Evolutionary conservation across 2,888 invertebrate genomes (phyloP), one percentile per base, ranked within the genome.

Genomic region (Hoplodrina blanda): DNA sequence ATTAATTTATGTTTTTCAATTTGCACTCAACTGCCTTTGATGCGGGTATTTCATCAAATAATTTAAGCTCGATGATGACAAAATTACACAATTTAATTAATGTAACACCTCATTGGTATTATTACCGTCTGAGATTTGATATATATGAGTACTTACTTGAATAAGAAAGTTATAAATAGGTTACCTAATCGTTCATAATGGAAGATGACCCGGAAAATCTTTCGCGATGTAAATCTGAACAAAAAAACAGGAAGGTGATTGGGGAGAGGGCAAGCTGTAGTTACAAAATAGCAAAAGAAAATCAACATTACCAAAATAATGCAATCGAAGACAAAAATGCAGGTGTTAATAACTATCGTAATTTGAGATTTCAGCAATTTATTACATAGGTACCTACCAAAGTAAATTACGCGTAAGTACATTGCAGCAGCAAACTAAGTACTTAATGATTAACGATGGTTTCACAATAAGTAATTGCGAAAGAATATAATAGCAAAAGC

Each of bases 1-100:
- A 70, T 71, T 78, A 70, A 83, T 78, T 82, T 76, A 80, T 76
- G 72, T 73, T 64, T 78, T 69, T 59, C 68, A 80, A 81, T 84
- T 78, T 73, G 56, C 60, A 33, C 64, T 57, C 37, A 49, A 19
- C 37, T 50, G 56, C 49, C 11, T 55, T 41, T 60, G 64, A 55
- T 62, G 55, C 49, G 46, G 41, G 44, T 17, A 52, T 76, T 80
- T 25, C 56, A 62, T 73, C 64, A 73, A 68, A 70, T 62, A 65
- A 71, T 63, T 63, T 62, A 17, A 60, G 20, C 13, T 33, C 17
- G 30, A 52, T 57, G 73, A 62, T 69, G 73, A 49, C 49, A 57
- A 60, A 67, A 55, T 55, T 69, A n/a, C 37, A 41, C 30, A 55
- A 19, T 59, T 60, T 41, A 55, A 65, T 61, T 25, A 73, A 46